phyloP scores from a whole-genome alignment of 1,140 invertebrate species.

The Lordiphosa clarofinis region DNA sequence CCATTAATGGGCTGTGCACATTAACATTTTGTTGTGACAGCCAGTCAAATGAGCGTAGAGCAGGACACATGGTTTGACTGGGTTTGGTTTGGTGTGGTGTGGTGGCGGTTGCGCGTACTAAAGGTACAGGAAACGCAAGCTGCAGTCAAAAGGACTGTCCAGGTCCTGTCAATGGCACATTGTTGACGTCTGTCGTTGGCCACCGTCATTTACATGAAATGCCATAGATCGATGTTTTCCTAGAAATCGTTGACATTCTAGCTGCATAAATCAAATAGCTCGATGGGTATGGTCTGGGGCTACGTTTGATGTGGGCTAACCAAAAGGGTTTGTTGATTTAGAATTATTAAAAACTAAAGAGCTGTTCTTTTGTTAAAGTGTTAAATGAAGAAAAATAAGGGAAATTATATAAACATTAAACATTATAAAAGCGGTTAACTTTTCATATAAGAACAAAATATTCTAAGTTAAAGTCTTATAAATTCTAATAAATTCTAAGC shows the following conservation, averaged over 20 bases:
- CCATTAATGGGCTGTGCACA: constrained; percentile 63
- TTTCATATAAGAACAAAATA: no score
- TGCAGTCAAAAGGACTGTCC: constrained; percentile 32
- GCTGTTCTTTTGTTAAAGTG: no score
- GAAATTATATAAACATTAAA: no score
- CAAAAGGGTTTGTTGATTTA: constrained; percentile 12
- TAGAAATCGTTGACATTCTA: constrained; percentile 49
- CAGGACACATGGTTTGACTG: constrained; percentile 19
- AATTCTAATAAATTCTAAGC: no score
- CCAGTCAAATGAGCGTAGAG: constrained; percentile 57
- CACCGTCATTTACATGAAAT: constrained; percentile 54
- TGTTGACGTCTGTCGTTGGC: constrained; percentile 22
- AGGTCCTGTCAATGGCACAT: constrained; percentile 37
- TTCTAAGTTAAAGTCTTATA: no score
- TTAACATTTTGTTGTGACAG: constrained; percentile 72
- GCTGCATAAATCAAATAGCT: constrained; percentile 50
- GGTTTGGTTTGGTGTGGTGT: background rate
- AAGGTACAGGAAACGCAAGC: constrained; percentile 60
- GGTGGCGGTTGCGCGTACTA: constrained; percentile 6
- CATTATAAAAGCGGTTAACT: no score
- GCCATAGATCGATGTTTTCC: constrained; percentile 60
- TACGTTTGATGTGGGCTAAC: background rate
- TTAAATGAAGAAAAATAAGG: no score
- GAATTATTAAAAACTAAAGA: background rate
- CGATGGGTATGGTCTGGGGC: background rate